Conservation (phyloP, 2,113 vertebrate species). For the Condylura cristata region DNA sequence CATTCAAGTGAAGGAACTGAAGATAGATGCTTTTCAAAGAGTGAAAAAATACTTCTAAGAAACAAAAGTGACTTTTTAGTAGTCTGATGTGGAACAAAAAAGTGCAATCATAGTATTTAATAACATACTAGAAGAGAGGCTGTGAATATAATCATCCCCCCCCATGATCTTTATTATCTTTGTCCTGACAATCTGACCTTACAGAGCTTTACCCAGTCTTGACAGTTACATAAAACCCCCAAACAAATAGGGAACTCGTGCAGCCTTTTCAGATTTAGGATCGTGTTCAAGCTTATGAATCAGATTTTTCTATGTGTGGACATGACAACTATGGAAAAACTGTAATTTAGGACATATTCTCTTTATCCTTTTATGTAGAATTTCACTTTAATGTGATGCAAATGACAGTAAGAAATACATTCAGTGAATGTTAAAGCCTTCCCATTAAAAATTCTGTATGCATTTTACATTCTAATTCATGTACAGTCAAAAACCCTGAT, state of each 20-base stretch:
- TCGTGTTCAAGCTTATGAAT: conserved; percentile 80
- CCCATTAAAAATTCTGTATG: conserved; percentile 90
- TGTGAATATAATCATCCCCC: background rate
- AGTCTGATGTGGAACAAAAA: conserved; percentile 30
- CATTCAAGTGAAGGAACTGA: conserved; percentile 22
- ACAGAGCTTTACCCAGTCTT: conserved; percentile 59
- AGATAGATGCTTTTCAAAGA: background rate
- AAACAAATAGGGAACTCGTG: conserved; percentile 68
- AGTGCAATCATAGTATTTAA: conserved; percentile 46
- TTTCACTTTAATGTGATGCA: conserved; percentile 89
- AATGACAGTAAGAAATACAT: conserved; percentile 89
- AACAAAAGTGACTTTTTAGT: conserved; percentile 43
- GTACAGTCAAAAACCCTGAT: conserved; percentile 91
- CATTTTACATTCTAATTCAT: conserved; percentile 92
- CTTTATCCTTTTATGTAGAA: conserved; percentile 88
- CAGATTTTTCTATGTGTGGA: conserved; percentile 82
- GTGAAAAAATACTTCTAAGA: background rate
- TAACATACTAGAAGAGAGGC: conserved; percentile 19
- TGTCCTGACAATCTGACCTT: conserved; percentile 74
- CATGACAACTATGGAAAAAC: conserved; percentile 86
- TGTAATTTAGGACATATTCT: conserved; percentile 87
- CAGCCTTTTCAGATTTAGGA: conserved; percentile 78
- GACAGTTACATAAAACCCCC: conserved; percentile 75
- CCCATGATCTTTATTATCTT: conserved; percentile 68
- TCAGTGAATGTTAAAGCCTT: conserved; percentile 87